Base-by-base conservation (phyloP, 2,113 vertebrate genomes). In the Psittacula cyanocephala region DNA sequence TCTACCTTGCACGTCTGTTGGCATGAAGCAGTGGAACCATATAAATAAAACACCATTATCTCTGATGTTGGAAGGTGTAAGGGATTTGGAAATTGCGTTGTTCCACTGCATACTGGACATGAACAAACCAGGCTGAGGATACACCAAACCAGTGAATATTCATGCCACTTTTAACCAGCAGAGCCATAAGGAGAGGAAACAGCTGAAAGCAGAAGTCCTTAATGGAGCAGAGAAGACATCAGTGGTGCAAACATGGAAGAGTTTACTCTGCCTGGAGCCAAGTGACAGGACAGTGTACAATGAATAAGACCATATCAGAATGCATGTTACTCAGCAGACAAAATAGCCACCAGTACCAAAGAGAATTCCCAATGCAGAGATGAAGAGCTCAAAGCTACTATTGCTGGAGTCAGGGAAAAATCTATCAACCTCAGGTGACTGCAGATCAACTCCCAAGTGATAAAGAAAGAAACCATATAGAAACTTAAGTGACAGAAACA, bases 101-200 rank as follows among this genome's bases (percentile, higher is more conserved):
- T 62, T 25, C 41, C 85, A 22, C 46, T 69, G 46, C 12, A 71
- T 28, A 71, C 23, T 9, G 15, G 68, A 59, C 39, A 23, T 11
- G 52, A 94, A 84, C 67, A 94, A 84, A 94, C n/a, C 44, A 81
- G 52, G 52, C 39, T 91, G 77, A 86, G 52, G 83, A 92, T 82
- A 62, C 88, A 92, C 57, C 44, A 69, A 75, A 74, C 10, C 43
- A 63, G 37, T 39, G 71, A 87, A 69, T 70, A 92, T 67, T 91
- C 50, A 75, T 57, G 52, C 16, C 39, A 86, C 22, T 35, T 86
- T 88, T 60, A 41, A 88, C 70, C 49, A 81, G 31, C 9, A 7
- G 55, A 83, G 76, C n/a, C 29, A 20, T 44, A 82, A 81, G 29
- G 33, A 81, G 24, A 82, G 44, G 35, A 82, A 37, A 88, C 37